Evolutionary conservation across 92 coral and sea anemone genomes (phyloP), one percentile per base, ranked within the genome.

Genomic region (Paramuricea clavata): DNA sequence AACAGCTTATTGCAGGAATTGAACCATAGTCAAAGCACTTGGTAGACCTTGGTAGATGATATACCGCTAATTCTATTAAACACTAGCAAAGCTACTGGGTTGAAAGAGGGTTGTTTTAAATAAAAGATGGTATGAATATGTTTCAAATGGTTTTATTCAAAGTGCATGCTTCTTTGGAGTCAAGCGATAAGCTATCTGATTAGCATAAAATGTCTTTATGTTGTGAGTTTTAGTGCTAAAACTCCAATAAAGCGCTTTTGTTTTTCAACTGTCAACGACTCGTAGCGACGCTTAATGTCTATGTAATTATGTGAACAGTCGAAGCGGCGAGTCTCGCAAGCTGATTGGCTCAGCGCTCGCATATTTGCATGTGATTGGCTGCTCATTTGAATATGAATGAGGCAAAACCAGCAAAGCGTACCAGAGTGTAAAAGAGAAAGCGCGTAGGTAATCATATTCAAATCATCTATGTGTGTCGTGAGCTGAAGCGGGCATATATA

Each of bases 271-370:
- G 72, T 31, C 72, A 65, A 65, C 72, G 72, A 65, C 72, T 65
- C 72, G 21, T 65, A 65, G 72, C 19, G 39, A 65, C 31, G 72
- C 39, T 31, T 30, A 43, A 33, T 34, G 50, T 10, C 23, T 28
- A 12, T 23, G 28, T 15, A 70, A 70, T 70, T 17, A 70, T 8
- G 4, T 21, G 28, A 21, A 33, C 33, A 70, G 36, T 28, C 47
- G 1, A 35, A 23, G 33, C n/a, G 12, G 7, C 35, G 34, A 76
- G 35, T 33, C 44, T 17, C 39, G 68, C 39, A 17, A 13, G 16
- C 43, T 50, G 82, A 76, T 76, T 76, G 82, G 82, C n/a, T 32
- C 41, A 76, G 28, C 64, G 82, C 39, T 19, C 64, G 43, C 72
- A 19, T 65, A 57, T 79, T 59, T 61, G 73, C 49, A 79, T 54